Evolutionary conservation across 1,140 invertebrate species (phyloP), one percentile per base, ranked within the genome.

Genomic region (Lethocerus indicus): DNA sequence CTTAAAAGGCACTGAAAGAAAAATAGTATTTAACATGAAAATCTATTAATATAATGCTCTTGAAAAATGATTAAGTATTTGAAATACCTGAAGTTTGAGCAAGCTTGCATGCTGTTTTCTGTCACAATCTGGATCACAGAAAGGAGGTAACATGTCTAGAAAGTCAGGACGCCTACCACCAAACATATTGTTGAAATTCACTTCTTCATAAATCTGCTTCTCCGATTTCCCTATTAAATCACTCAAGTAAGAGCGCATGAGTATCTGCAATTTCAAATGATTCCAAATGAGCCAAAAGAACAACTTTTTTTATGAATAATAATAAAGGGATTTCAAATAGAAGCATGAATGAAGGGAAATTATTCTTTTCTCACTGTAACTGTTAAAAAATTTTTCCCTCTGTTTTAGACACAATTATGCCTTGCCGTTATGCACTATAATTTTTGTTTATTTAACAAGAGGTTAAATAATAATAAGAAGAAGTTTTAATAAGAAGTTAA

Each of bases 231-330:
- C 25, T 24, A 54, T 50, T 13, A 61, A 26, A 49, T 58, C 55
- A 54, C 59, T 59, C 13, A 61, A 40, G 41, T 59, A 59, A 14
- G 59, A 61, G 32, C 59, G 45, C 42, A 61, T 58, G 3, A 61
- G 45, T 7, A 61, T 60, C 52, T 60, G 44, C 25, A 55, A 54
- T 4, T 28, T 18, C 37, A 42, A 25, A 3, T 3, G 21, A n/a
- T 20, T 6, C 16, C 3, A 50, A n/a, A n/a, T 32, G 29, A 32
- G 9, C 9, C 9, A 0, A 0, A 12, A 24, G 35, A 16, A 16
- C 13, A 46, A 9, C n/a, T n/a, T n/a, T n/a, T n/a, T n/a, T n/a
- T n/a, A n/a, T n/a, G n/a, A n/a, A n/a, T n/a, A n/a, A n/a, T n/a
- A n/a, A n/a, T n/a, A n/a, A n/a, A n/a, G n/a, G n/a, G n/a, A n/a